Conservation (phyloP, 2,797 vertebrate genomes). For the Eurystomus glaucurus region DNA sequence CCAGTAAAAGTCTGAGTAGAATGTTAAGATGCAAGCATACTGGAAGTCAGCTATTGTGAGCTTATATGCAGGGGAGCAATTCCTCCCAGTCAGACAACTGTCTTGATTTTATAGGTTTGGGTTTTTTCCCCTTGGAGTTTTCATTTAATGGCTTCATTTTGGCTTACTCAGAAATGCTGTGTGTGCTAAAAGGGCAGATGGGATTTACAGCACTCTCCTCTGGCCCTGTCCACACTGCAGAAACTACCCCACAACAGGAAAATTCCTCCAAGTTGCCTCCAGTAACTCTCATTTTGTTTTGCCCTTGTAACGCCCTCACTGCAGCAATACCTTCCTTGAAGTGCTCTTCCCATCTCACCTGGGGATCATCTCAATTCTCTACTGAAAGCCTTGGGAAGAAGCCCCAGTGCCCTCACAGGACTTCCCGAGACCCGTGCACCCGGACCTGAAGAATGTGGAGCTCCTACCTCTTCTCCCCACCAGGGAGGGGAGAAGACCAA, state of each 20-base stretch:
- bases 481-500: neutral
- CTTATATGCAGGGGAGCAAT: neutral
- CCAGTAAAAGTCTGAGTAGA: neutral
- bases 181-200: neutral
- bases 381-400: neutral
- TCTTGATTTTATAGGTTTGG: neutral
- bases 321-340: neutral
- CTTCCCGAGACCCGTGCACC: neutral
- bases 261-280: neutral
- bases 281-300: neutral
- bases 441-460: neutral
- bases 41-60: neutral
- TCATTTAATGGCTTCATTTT: neutral
- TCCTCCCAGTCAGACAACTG: neutral
- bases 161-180: rapidly evolving
- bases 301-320: neutral
- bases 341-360: neutral
- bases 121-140: rapidly evolving
- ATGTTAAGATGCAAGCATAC: neutral
- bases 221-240: neutral
- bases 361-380: neutral
- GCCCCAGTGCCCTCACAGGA: neutral
- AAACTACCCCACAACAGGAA: neutral
- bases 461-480: no score
- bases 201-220: neutral